These are phyloP conservation scores for Nephotettix cincticeps DNA, from an alignment of 1,140 invertebrate species.

Conservation along the genomic window DNA sequence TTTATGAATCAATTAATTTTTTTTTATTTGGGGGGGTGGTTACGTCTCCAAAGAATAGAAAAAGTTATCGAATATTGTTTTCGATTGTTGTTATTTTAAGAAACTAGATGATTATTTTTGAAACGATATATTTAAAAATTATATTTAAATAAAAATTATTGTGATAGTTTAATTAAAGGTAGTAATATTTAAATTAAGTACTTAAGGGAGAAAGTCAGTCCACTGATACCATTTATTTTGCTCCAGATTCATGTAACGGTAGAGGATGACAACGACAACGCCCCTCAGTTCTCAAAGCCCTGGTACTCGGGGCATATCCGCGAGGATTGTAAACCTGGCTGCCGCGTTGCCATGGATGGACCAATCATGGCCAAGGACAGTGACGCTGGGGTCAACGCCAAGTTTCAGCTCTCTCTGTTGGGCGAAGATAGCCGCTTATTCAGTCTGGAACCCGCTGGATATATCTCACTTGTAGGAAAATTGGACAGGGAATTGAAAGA, in stretches of 20 bases:
- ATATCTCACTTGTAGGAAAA: constrained; percentile 52
- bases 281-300: constrained; percentile 71
- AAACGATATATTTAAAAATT: too few species aligned
- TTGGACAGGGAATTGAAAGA: constrained; percentile 74
- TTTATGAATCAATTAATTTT: too few species aligned
- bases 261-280: constrained; percentile 89
- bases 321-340: constrained; percentile 74
- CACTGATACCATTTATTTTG: too few species aligned
- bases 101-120: too few species aligned
- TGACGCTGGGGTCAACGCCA: constrained; percentile 75
- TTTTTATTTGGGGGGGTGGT: too few species aligned
- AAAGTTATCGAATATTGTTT: too few species aligned
- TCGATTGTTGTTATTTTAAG: too few species aligned
- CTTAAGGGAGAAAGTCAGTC: too few species aligned
- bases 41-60: too few species aligned
- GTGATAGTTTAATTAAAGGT: too few species aligned
- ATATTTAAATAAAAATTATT: too few species aligned
- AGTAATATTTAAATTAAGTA: too few species aligned
- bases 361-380: constrained; percentile 69
- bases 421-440: constrained; percentile 77
- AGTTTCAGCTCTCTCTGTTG: constrained; percentile 69
- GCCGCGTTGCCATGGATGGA: constrained; percentile 66
- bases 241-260: constrained; percentile 73
- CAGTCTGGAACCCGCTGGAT: constrained; percentile 67
- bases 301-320: constrained; percentile 74